Evolutionary conservation across 2,797 vertebrate species (phyloP), one percentile per base, ranked within the genome.

Genomic region (Echeneis naucrates): DNA sequence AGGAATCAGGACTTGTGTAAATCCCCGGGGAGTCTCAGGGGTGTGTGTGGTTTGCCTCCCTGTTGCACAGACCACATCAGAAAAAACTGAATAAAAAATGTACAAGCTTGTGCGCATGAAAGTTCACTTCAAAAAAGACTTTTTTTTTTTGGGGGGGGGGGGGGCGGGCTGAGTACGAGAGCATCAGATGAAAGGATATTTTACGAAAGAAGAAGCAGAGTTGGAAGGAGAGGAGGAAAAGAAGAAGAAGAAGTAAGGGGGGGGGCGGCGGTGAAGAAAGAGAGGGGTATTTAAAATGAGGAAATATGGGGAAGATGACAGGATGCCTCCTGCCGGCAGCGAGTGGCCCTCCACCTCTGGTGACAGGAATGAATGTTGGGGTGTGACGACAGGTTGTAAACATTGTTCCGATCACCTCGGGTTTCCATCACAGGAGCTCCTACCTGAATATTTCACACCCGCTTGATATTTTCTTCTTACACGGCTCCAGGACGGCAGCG

Each of bases 301-400:
- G n/a, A 26, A 48, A 37, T 13, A 38, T 44, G 64, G 60, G 50
- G 38, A 55, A 78, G 77, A 80, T 63, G 76, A 63, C 76, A 58
- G 74, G 75, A 83, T 74, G 84, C 86, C 89, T 88, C 87, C 88
- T 90, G 85, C 84, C 89, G 89, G 89, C 23, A 17, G 74, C 40
- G 75, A 78, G 47, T 27, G 57, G 68, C 27, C 54, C 58, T 84
- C 72, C 63, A 66, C 63, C 63, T 74, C 62, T 44, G 56, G 61
- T 60, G 48, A 68, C 47, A 23, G 51, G 61, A 24, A 62, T 63
- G 72, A 60, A 78, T 63, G 38, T 23, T 50, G 68, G 56, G 11
- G 54, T 60, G 27, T 37, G 56, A 62, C 56, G 3, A 23, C 69
- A 69, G 66, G 65, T 67, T n/a, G 9, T 58, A 83, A 77, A 84